Percentiles rank a stretch among this genome's conserved stretches.
Evolutionary conservation across 2,797 vertebrate species (phyloP).

Genomic region (Typhlichthys eigenmanni): DNA sequence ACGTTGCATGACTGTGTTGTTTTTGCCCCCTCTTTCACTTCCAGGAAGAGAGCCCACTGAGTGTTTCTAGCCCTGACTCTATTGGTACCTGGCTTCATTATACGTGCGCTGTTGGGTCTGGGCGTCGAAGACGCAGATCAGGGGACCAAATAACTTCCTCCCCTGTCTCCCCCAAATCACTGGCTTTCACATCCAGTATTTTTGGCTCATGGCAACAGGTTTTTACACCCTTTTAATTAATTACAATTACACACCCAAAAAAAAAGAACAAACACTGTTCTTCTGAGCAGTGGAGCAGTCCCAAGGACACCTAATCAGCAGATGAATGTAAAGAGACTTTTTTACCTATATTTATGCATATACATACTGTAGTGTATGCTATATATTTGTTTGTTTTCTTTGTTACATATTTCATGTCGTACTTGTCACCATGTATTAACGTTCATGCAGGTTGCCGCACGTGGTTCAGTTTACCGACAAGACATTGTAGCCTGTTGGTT

Average conservation of each 20-base stretch:
- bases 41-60: conserved; percentile 95
- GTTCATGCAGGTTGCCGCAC: no score
- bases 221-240: conserved; percentile 90
- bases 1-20: conserved; percentile 93
- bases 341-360: neutral
- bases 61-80: conserved; percentile 95
- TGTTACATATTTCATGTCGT: conserved; percentile 14
- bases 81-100: conserved; percentile 95
- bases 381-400: neutral
- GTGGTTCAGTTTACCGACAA: no score
- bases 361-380: neutral
- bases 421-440: conserved; percentile 2
- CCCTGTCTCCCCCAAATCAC: conserved; percentile 96
- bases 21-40: conserved; percentile 90
- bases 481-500: no score
- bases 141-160: conserved; percentile 96
- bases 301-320: conserved; percentile 90
- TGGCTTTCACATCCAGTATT: conserved; percentile 97
- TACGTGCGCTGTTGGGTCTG: conserved; percentile 93
- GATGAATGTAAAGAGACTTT: conserved; percentile 62
- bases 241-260: conserved; percentile 70
- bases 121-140: conserved; percentile 96
- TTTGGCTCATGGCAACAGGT: conserved; percentile 98
- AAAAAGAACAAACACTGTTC: conserved; percentile 30
- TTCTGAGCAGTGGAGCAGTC: conserved; percentile 78